Conservation (phyloP, 2,888 invertebrate genomes). For the Bombylius discolor region DNA sequence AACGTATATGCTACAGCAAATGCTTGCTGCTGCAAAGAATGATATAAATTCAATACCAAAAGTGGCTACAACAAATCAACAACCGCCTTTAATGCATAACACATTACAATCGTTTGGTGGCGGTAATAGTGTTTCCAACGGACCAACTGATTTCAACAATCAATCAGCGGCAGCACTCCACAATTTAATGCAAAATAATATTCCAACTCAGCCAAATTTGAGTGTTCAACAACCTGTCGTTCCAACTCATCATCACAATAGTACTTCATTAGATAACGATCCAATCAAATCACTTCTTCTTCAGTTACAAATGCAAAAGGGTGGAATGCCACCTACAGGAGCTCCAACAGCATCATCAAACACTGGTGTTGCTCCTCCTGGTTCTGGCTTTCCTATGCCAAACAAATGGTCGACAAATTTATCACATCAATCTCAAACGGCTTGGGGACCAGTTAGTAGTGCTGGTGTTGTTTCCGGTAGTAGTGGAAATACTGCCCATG, state of each 20-base stretch:
- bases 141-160: conserved; percentile 2
- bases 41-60: background rate
- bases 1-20: conserved; percentile 22
- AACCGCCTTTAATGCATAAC: background rate
- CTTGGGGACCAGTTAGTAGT: background rate
- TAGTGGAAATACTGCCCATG: background rate
- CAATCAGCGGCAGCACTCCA: conserved; percentile 3
- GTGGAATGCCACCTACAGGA: conserved; percentile 4
- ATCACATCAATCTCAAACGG: background rate
- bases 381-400: background rate
- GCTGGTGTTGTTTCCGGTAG: background rate
- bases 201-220: background rate
- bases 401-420: conserved; percentile 3
- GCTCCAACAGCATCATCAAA: background rate
- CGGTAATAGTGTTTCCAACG: conserved; percentile 3
- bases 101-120: background rate
- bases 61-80: background rate
- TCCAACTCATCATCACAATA: background rate
- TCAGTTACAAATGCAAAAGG: conserved; percentile 33
- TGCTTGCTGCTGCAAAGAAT: conserved; percentile 22
- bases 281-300: conserved; percentile 40
- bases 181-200: conserved; percentile 9
- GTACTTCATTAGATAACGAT: conserved; percentile 29
- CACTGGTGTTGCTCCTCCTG: background rate
- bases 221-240: background rate